A percentile compares a stretch with the other conserved stretches of the same genome.
These are phyloP conservation scores for Fopius arisanus DNA, from an alignment of 1,140 invertebrate genomes.

Conservation along the genomic window DNA sequence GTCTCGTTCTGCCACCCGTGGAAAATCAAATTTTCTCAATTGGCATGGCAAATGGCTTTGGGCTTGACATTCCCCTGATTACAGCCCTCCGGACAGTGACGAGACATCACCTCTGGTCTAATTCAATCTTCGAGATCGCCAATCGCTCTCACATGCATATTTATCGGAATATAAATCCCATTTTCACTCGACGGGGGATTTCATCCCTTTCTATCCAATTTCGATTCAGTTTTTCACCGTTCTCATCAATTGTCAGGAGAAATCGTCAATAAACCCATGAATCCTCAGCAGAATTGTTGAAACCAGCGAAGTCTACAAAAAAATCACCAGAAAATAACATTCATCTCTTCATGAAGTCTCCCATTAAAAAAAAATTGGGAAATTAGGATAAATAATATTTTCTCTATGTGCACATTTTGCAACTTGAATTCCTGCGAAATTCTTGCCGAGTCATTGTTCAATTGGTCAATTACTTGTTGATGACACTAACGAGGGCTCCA, in stretches of 20 bases:
- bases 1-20: not conserved
- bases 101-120: not conserved
- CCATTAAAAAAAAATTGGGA: too few species aligned
- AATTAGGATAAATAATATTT: too few species aligned
- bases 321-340: too few species aligned
- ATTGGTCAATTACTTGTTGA: not conserved
- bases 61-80: not conserved
- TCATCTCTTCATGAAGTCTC: too few species aligned
- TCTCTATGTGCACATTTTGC: too few species aligned
- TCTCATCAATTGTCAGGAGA: not conserved
- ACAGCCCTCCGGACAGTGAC: not conserved
- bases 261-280: too few species aligned
- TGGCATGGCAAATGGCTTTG: not conserved
- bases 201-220: not conserved
- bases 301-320: too few species aligned
- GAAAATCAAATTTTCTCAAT: constrained; percentile 7
- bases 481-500: not conserved
- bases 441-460: too few species aligned
- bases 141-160: constrained; percentile 6
- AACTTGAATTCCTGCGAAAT: too few species aligned
- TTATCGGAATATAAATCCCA: not conserved
- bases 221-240: not conserved
- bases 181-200: not conserved
- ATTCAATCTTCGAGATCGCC: not conserved
- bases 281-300: too few species aligned